Percentiles rank a stretch among this genome's conserved stretches.
Conservation (phyloP, 2,797 vertebrate genomes). For the Cryptoblepharus egeriae region DNA sequence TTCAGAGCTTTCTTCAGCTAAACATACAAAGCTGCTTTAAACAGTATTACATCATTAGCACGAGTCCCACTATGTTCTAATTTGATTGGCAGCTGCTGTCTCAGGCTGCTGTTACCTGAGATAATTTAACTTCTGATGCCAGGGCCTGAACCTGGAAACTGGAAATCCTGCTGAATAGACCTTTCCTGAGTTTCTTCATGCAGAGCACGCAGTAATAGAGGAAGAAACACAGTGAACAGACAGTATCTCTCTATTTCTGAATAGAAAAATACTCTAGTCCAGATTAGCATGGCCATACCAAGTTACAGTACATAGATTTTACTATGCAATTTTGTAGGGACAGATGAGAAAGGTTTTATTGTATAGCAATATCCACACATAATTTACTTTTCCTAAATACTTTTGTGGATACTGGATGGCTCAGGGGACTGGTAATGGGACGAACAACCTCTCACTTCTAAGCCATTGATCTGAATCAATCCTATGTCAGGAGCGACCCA, state of each 20-base stretch:
- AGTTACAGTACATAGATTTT: constrained; percentile 48
- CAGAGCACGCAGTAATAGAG: neutral
- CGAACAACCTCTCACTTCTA: constrained; percentile 37
- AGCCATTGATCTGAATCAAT: constrained; percentile 33
- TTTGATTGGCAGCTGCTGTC: neutral
- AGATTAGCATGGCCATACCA: neutral
- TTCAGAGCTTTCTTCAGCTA: neutral
- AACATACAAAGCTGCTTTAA: neutral
- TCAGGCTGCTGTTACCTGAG: neutral
- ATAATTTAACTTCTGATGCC: neutral
- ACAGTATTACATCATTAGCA: neutral
- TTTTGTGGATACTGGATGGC: constrained; percentile 24
- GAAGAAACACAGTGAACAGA: neutral
- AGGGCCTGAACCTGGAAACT: neutral
- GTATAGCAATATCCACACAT: constrained; percentile 28
- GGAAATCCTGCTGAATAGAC: neutral
- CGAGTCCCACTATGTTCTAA: too few relatives aligned
- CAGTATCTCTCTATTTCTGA: neutral
- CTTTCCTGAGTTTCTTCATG: constrained; percentile 11
- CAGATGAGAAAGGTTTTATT: constrained; percentile 40
- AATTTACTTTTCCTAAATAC: constrained; percentile 46
- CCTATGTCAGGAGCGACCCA: constrained; percentile 27
- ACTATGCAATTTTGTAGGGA: constrained; percentile 39
- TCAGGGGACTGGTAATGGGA: constrained; percentile 26
- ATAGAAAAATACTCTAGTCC: neutral